phyloP scores from a whole-genome alignment of 2,113 vertebrate genomes.

The Ramphastos sulfuratus region DNA sequence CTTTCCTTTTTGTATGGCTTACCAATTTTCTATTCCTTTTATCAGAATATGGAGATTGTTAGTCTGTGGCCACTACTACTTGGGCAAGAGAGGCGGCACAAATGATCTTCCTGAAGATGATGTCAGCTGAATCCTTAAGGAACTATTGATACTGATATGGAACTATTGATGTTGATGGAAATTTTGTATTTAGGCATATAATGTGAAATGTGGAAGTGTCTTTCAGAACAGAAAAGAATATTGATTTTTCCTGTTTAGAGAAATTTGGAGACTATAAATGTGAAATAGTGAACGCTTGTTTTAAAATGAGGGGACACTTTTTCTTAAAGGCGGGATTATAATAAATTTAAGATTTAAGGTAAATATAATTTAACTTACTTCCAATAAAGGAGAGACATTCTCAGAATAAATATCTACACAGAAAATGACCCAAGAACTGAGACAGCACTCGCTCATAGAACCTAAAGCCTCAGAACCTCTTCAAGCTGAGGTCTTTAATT shows the following conservation, averaged over 20 bases:
- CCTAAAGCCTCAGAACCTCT: neutral
- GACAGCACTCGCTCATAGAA: neutral
- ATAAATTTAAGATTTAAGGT: neutral
- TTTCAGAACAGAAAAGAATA: neutral
- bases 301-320: neutral
- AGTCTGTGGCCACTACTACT: neutral
- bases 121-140: neutral
- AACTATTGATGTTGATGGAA: neutral
- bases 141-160: neutral
- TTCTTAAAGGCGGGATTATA: neutral
- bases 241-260: neutral
- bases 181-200: neutral
- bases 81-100: neutral
- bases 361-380: neutral
- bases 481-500: rapidly evolving
- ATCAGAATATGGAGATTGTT: neutral
- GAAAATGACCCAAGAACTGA: neutral
- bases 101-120: neutral
- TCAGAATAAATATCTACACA: neutral
- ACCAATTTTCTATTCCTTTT: neutral
- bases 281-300: neutral
- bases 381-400: neutral
- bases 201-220: neutral
- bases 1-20: neutral
- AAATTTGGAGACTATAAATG: neutral